Percentiles rank a stretch among this genome's conserved stretches.
Conservation (phyloP, 2,888 invertebrate species). For the Deroplatys truncata region DNA sequence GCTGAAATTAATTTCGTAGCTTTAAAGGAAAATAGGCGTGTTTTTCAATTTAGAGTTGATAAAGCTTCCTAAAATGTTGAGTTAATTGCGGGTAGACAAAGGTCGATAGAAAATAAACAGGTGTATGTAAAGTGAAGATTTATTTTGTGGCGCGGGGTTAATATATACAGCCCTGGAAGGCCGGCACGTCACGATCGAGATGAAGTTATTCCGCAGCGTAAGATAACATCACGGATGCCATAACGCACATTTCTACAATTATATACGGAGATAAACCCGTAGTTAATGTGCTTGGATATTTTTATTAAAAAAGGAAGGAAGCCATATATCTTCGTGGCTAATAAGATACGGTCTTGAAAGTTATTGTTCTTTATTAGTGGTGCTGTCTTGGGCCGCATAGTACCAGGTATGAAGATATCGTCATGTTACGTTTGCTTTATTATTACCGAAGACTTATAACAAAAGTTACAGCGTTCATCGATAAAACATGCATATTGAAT, state of each 20-base stretch:
- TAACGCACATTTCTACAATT: background rate
- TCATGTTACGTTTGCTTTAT: background rate
- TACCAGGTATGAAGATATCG: background rate
- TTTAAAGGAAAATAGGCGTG: background rate
- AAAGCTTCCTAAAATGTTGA: background rate
- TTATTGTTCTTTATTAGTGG: background rate
- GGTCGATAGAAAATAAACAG: background rate
- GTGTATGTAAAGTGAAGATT: background rate
- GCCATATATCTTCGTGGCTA: background rate
- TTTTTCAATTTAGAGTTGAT: background rate
- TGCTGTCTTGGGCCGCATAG: background rate
- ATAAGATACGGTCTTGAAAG: background rate
- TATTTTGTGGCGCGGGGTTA: background rate
- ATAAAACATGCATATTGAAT: background rate
- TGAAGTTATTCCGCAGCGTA: background rate
- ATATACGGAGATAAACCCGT: background rate
- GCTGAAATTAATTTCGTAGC: background rate
- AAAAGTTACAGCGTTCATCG: background rate
- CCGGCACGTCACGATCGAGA: background rate
- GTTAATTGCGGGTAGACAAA: background rate
- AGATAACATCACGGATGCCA: background rate
- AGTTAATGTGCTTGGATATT: background rate
- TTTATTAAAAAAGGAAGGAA: background rate
- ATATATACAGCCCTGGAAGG: background rate
- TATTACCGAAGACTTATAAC: background rate